Conservation (phyloP, 1,140 invertebrate genomes). For the Philotrypesis tridentata region DNA sequence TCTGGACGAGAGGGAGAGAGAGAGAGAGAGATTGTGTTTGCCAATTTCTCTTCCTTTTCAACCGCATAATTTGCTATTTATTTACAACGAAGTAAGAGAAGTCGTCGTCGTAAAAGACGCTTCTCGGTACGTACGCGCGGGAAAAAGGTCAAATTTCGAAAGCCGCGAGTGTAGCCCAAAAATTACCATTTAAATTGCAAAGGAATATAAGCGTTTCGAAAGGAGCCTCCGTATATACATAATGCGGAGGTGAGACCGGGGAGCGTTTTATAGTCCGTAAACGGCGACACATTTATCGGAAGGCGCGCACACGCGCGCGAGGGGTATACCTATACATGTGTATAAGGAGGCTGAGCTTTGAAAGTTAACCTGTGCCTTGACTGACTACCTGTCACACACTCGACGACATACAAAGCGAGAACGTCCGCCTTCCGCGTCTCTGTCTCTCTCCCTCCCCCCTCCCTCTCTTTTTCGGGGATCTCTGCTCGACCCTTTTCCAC, state of each 20-base stretch:
- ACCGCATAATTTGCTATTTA: no score
- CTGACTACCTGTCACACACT: constrained; percentile 23
- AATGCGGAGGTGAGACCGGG: not conserved
- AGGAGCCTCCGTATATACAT: not conserved
- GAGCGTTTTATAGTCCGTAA: constrained; percentile 19
- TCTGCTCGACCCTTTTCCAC: not conserved
- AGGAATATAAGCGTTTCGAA: constrained; percentile 36
- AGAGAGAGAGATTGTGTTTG: no score
- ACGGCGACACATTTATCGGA: constrained; percentile 14
- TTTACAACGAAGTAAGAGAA: no score
- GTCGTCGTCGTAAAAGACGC: not conserved
- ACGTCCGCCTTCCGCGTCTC: not conserved
- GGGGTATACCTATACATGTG: no score
- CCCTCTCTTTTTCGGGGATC: not conserved
- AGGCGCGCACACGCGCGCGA: not conserved
- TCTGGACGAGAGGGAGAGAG: no score
- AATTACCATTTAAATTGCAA: constrained; percentile 44
- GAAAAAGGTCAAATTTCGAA: not conserved
- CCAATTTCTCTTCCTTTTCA: no score
- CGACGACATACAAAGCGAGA: not conserved
- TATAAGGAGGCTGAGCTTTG: constrained; percentile 5
- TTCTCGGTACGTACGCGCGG: no score
- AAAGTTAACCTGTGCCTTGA: constrained; percentile 31
- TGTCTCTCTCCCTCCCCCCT: not conserved
- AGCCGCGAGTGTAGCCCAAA: not conserved